Evolutionary conservation across 2,888 invertebrate genomes (phyloP), one percentile per base, ranked within the genome.

Genomic region (Cybosia mesomella): DNA sequence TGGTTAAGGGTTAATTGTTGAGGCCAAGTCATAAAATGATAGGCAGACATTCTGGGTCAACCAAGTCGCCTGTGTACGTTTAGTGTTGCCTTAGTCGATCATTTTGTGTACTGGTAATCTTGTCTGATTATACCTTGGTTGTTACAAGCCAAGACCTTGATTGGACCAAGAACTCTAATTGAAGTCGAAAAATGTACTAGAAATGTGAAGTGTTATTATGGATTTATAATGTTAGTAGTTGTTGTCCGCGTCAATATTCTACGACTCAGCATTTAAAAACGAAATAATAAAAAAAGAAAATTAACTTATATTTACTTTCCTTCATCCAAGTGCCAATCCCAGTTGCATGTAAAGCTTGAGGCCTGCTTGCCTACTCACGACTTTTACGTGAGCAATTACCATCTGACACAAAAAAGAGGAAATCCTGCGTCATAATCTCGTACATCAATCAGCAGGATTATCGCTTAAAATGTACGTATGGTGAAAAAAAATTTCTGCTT

Each of bases 1-100:
- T n/a, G n/a, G n/a, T n/a, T n/a, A n/a, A n/a, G n/a, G 69, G 61
- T 69, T 75, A 79, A 80, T 80, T 72, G 71, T 24, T 64, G 67
- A 57, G 18, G 28, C 67, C 58, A 72, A 68, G 66, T 69, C 73
- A 81, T 83, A 81, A 71, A 70, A 73, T 81, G 71, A 71, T 73
- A 76, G 75, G 7, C 61, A 57, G 49, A 54, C 78, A 82, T 85
- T 84, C 85, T 85, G 65, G 85, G 84, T 83, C 82, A 85, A 79
- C 79, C 74, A 73, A 28, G 9, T 67, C 71, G 67, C 75, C 70
- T 72, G 73, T 72, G 67, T 68, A 77, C 73, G 24, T 49, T 49
- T 28, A 49, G n/a, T 21, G n/a, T 28, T 24, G 61, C 8, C 11
- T 49, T 28, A 32, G 49, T 28, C 49, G 67, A 71, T 75, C 75